Percentiles rank a stretch among this genome's conserved stretches.
Evolutionary conservation across 2,888 invertebrate species (phyloP).

Genomic region (Acronicta aceris): DNA sequence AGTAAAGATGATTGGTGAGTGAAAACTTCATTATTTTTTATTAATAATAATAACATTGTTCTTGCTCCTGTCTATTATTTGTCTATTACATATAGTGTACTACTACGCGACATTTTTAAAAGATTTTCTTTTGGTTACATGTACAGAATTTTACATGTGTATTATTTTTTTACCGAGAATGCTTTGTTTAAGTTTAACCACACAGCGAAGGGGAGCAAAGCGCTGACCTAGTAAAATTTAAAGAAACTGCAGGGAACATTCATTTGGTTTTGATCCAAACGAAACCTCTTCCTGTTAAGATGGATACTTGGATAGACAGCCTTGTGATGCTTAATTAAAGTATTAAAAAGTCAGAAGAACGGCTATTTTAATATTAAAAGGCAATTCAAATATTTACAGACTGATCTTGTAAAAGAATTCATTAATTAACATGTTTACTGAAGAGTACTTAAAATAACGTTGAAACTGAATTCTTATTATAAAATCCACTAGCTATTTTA

Average conservation of each 20-base stretch:
- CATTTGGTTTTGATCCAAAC: too few species aligned
- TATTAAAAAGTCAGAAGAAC: not conserved
- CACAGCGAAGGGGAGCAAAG: too few species aligned
- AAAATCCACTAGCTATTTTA: too few species aligned
- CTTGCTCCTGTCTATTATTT: too few species aligned
- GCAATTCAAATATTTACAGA: not conserved
- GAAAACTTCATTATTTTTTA: not conserved
- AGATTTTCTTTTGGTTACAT: too few species aligned
- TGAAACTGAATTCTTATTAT: not conserved
- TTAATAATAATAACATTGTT: not conserved
- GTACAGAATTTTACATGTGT: too few species aligned
- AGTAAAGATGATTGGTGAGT: slow-evolving; percentile 94
- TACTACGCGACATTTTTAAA: too few species aligned
- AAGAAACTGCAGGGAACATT: too few species aligned
- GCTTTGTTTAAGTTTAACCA: too few species aligned
- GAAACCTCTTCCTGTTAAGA: not conserved
- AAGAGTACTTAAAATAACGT: not conserved
- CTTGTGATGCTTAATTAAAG: not conserved
- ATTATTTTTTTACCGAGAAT: too few species aligned
- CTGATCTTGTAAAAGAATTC: not conserved
- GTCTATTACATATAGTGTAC: too few species aligned
- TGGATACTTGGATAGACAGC: not conserved
- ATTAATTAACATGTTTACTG: not conserved
- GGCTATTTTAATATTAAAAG: not conserved
- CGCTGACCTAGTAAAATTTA: too few species aligned